These are phyloP conservation scores for Parazoanthus swiftii DNA, from an alignment of 92 coral and sea anemone genomes.

Conservation along the genomic window DNA sequence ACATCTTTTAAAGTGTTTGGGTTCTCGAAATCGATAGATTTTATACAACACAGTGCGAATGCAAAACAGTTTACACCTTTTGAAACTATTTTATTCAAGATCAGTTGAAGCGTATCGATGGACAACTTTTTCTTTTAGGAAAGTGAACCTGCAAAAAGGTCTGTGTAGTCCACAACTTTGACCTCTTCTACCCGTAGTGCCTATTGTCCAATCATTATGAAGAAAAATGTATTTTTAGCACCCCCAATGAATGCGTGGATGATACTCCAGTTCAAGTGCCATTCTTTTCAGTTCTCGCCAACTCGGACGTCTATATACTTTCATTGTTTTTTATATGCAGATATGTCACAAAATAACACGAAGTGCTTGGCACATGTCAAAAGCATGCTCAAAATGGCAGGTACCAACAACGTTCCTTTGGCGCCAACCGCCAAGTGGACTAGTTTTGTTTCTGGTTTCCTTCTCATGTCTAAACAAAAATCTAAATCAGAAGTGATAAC, in stretches of 20 bases:
- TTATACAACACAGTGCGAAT: too few species aligned
- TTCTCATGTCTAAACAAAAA: too few species aligned
- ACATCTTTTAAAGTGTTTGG: background rate
- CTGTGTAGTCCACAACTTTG: background rate
- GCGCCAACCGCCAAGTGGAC: too few species aligned
- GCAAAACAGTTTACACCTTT: too few species aligned
- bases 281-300: too few species aligned
- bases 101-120: background rate
- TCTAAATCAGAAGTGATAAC: too few species aligned
- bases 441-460: too few species aligned
- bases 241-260: background rate
- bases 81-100: too few species aligned
- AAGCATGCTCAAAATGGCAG: too few species aligned
- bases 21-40: too few species aligned
- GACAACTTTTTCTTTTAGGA: background rate
- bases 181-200: background rate
- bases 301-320: background rate
- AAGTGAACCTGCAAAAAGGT: background rate
- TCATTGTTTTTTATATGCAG: background rate
- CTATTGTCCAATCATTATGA: background rate
- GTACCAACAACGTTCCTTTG: too few species aligned
- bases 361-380: too few species aligned
- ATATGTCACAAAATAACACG: background rate
- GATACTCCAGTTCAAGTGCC: background rate
- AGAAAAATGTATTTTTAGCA: background rate